Evolutionary conservation across 2,113 vertebrate genomes (phyloP).

Genomic region (Trinectes maculatus): DNA sequence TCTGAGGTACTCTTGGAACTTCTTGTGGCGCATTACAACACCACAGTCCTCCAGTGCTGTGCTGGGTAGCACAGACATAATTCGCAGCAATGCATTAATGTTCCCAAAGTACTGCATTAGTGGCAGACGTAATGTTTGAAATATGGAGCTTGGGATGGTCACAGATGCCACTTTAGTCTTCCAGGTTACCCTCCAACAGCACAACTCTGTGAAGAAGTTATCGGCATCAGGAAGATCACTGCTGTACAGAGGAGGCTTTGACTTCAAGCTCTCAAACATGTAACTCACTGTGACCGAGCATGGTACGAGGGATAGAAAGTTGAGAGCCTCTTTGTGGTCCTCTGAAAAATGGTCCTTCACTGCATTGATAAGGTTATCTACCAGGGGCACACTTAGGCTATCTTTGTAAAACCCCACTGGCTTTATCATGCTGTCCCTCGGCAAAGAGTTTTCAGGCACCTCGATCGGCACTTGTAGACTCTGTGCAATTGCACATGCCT

Average conservation of each 20-base stretch:
- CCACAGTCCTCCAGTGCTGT: conserved; percentile 91
- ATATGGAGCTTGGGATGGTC: conserved; percentile 92
- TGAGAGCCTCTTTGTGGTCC: conserved; percentile 93
- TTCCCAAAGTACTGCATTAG: conserved; percentile 97
- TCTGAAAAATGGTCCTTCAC: conserved; percentile 97
- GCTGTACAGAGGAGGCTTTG: conserved; percentile 91
- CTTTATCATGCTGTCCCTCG: conserved; percentile 83
- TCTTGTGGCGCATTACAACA: conserved; percentile 85
- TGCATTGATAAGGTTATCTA: conserved; percentile 93
- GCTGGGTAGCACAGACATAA: conserved; percentile 91
- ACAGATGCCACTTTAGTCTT: conserved; percentile 94
- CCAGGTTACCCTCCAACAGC: conserved; percentile 98
- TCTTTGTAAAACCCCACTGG: conserved; percentile 93
- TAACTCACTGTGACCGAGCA: conserved; percentile 91
- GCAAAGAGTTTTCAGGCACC: conserved; percentile 86
- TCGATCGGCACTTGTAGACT: conserved; percentile 88
- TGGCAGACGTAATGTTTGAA: conserved; percentile 90
- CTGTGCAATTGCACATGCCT: conserved; percentile 88
- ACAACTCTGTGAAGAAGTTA: conserved; percentile 93
- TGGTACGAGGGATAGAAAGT: conserved; percentile 92
- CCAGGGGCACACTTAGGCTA: conserved; percentile 86
- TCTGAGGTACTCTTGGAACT: conserved; percentile 88
- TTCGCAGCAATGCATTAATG: conserved; percentile 90
- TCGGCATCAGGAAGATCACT: conserved; percentile 93
- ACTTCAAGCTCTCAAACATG: conserved; percentile 88